A percentile compares a stretch with the other conserved stretches of the same genome.
These are phyloP conservation scores for Diarsia brunnea DNA, from an alignment of 2,888 invertebrate genomes.

Conservation along the genomic window DNA sequence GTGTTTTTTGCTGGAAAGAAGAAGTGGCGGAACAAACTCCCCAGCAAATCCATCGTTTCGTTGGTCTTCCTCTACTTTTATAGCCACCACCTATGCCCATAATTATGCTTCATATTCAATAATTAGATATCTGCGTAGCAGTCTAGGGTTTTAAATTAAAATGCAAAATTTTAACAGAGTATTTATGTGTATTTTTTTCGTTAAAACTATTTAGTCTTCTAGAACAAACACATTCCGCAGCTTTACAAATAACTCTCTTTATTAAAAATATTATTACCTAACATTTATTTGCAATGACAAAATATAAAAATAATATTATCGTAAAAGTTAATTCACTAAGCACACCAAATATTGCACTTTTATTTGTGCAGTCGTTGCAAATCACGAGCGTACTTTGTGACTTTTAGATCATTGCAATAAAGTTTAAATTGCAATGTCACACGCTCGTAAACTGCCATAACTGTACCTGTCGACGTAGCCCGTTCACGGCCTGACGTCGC, in stretches of 20 bases:
- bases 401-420: neutral
- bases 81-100: too few species aligned
- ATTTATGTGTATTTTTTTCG: conserved; percentile 77
- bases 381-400: neutral
- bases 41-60: too few species aligned
- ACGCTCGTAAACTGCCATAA: conserved; percentile 2
- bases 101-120: too few species aligned
- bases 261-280: conserved; percentile 54
- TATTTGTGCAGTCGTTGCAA: conserved; percentile 9
- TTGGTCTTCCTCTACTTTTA: too few species aligned
- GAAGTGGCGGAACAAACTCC: too few species aligned
- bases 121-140: too few species aligned
- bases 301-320: conserved; percentile 59
- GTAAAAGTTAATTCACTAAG: conserved; percentile 36
- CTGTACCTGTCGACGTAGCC: conserved; percentile 7
- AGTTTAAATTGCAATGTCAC: conserved; percentile 2
- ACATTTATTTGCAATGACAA: conserved; percentile 57
- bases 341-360: conserved; percentile 60
- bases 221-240: conserved; percentile 73
- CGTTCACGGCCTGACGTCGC: neutral
- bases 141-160: conserved; percentile 43
- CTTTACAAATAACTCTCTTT: conserved; percentile 44
- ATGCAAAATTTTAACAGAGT: conserved; percentile 73
- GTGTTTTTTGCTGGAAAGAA: too few species aligned
- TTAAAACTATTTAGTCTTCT: conserved; percentile 82